These are phyloP conservation scores for Chrysolina oricalcia DNA, from an alignment of 2,888 invertebrate genomes.

Conservation along the genomic window DNA sequence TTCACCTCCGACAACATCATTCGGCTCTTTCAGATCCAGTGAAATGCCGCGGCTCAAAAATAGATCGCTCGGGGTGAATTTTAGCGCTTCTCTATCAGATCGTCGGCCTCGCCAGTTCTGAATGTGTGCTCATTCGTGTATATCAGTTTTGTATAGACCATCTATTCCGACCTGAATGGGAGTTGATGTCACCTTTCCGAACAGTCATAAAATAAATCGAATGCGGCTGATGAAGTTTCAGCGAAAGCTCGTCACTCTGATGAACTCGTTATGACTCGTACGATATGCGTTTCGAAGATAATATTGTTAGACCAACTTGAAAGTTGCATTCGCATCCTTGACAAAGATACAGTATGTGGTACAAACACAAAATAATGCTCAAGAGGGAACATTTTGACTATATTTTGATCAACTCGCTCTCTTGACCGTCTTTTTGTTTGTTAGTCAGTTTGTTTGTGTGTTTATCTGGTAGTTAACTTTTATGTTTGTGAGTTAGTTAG, in stretches of 20 bases:
- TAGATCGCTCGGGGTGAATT: neutral
- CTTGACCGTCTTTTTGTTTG: too few species aligned
- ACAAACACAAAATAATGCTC: too few species aligned
- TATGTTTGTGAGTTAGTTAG: too few species aligned
- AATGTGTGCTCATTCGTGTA: slow-evolving; percentile 4
- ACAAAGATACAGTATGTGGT: too few species aligned
- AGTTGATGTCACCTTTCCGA: slow-evolving; percentile 14
- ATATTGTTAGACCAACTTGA: neutral
- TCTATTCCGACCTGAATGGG: slow-evolving; percentile 12
- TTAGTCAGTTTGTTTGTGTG: too few species aligned
- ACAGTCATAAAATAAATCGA: slow-evolving; percentile 14
- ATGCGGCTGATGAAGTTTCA: slow-evolving; percentile 1
- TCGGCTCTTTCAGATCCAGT: neutral
- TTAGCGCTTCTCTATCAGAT: neutral
- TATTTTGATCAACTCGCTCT: too few species aligned
- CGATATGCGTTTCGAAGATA: neutral
- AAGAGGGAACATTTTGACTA: too few species aligned
- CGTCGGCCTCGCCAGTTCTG: neutral
- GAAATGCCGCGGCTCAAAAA: neutral
- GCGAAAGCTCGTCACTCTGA: neutral
- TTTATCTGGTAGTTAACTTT: too few species aligned
- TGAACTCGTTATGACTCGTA: neutral
- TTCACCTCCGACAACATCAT: too few species aligned
- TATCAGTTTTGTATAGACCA: neutral
- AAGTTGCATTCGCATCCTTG: neutral